Evolutionary conservation across 2,888 invertebrate species (phyloP), one percentile per base, ranked within the genome.

Genomic region (Pogonocherus hispidulus): DNA sequence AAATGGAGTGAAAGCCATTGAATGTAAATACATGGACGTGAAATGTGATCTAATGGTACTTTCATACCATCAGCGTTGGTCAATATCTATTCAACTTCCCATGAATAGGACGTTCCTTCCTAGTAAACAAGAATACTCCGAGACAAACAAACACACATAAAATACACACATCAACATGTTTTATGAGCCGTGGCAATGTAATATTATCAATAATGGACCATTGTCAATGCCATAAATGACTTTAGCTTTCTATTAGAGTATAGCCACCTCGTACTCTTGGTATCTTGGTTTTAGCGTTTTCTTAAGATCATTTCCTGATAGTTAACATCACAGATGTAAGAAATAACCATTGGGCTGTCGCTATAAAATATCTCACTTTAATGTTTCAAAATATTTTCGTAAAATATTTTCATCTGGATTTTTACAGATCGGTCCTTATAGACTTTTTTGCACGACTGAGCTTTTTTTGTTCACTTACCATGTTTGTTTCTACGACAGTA

Each of bases 21-120:
- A 23, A 51, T 51, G 27, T 51, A 51, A 51, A 51, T 51, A 51
- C 23, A 23, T 14, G 6, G n/a, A 51, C 49, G 49, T 51, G 19
- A 16, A 51, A 11, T 19, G 27, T 23, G 27, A 51, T 16, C 14
- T 16, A 51, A 51, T 51, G 27, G 16, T 23, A 51, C 51, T 51
- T 51, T 51, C 51, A 16, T 51, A 23, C 14, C 16, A 27, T 6
- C 23, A 23, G 16, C 23, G 27, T 27, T 27, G 27, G 27, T 51
- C 19, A 51, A 51, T 51, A 27, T 8, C 18, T 23, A 51, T 27
- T 51, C 16, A 27, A 27, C 51, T 27, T 51, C 47, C 22, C 22
- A 49, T 49, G 47, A 49, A 49, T 49, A 51, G 5, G 14, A 9
- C 27, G 1, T 27, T 51, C 27, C 14, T 51, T 51, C 19, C 51